Base-by-base conservation (phyloP, 2,888 invertebrate species). In the Halictus quadricinctus region DNA sequence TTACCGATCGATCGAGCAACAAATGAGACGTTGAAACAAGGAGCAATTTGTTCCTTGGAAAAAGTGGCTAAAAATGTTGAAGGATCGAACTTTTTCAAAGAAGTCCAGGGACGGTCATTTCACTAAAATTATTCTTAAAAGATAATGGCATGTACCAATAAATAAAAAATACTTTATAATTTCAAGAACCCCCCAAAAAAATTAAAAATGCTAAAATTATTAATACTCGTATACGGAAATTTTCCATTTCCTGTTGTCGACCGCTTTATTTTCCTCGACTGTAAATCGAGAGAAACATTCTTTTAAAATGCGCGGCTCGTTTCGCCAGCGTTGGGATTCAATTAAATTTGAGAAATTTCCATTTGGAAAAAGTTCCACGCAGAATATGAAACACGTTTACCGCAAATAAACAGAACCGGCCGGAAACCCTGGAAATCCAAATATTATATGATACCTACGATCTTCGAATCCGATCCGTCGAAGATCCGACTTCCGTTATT, bases 361-460 rank as follows among this genome's bases (percentile, higher is more conserved):
- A 13, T 60, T 60, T 60, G 25, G 12, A 15, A 13, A 25, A 60
- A 60, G 60, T 60, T 60, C 29, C n/a, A 25, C 13, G 29, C 3
- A 41, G 15, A 25, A 43, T 25, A 29, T 25, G 29, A 13, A 60
- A 6, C 60, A 1, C 36, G 48, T 76, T 43, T 48, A 46, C 29
- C 50, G 29, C 46, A 15, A 76, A 69, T 50, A 18, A 41, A 76
- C n/a, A 36, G 13, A 74, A 8, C 43, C 58, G 58, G 5, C 36
- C 12, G 43, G 21, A 12, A 15, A 13, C 13, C 13, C 21, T 64
- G 36, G 21, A 29, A 21, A 5, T 18, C 8, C 21, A 25, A 76
- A 69, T 18, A n/a, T 54, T 29, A 73, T 64, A 66, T 25, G 60
- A 73, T 79, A 73, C 64, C 79, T 73, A 41, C 36, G 48, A 41